These are phyloP conservation scores for Andrena camellia DNA, from an alignment of 2,888 invertebrate species.

Conservation along the genomic window DNA sequence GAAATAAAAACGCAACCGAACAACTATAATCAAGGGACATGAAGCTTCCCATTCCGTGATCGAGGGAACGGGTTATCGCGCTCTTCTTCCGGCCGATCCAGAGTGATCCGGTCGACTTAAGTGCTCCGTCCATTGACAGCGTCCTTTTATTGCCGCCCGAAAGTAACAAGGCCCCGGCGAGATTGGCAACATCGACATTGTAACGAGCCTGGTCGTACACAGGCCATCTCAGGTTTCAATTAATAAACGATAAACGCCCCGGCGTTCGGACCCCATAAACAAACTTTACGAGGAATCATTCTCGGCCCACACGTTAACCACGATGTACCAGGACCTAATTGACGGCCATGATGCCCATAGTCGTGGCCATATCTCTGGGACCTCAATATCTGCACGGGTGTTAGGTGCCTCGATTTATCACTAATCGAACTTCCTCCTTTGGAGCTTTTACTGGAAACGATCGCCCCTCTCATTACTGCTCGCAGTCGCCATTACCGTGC, in stretches of 20 bases:
- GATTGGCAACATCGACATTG: conserved; percentile 43
- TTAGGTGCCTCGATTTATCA: conserved; percentile 35
- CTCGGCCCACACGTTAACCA: conserved; percentile 60
- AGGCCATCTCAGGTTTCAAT: conserved; percentile 64
- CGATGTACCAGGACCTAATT: conserved; percentile 30
- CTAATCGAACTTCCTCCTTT: conserved; percentile 3
- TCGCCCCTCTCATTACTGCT: neutral
- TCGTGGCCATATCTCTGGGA: neutral
- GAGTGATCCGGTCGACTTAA: neutral
- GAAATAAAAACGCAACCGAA: neutral
- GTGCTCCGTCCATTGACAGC: conserved; percentile 10
- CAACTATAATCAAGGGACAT: neutral
- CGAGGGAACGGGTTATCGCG: neutral
- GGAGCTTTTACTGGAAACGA: conserved; percentile 9
- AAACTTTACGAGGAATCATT: conserved; percentile 69
- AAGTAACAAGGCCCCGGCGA: conserved; percentile 42
- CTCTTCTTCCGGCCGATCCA: neutral
- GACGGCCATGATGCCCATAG: conserved; percentile 27
- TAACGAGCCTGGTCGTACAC: conserved; percentile 35
- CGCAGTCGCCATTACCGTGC: conserved; percentile 21
- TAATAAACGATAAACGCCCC: conserved; percentile 69
- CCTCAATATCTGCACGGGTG: conserved; percentile 17
- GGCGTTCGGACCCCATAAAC: conserved; percentile 59
- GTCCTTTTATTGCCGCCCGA: conserved; percentile 4
- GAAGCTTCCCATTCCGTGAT: neutral